Base-by-base conservation (phyloP, 2,113 vertebrate species). In the Perca fluviatilis region DNA sequence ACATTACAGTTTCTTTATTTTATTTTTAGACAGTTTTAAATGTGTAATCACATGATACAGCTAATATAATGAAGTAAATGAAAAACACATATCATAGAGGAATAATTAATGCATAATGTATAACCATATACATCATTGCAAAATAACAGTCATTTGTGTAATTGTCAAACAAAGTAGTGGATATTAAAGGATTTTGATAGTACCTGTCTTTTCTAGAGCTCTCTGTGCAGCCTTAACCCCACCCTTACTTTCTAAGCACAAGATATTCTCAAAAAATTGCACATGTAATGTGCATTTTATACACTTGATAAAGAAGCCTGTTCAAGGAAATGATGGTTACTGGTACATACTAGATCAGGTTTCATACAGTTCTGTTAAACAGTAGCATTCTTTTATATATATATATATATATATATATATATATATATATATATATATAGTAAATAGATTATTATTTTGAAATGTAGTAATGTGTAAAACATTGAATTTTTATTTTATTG, bases 91-190 rank as follows among this genome's bases (percentile, higher is more conserved):
- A 74, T 71, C 46, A 64, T 36, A 74, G 74, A 68, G 23, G 10
- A 56, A 47, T 61, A 40, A 56, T 76, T 75, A 64, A 56, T 58
- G 30, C 6, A 71, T 68, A 58, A 85, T 68, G 43, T 79, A 74
- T 27, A 47, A 61, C 36, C 61, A 1, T 77, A 51, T 2, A 54
- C 68, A 75, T 71, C 58, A 57, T 57, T 54, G 0, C 49, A 46
- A 78, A 70, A 66, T 83, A 61, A 70, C 30, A 65, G 30, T 67
- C 50, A 77, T 83, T 83, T 77, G 19, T 74, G 67, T 80, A 8
- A 83, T 76, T 64, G 73, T 43, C 2, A 67, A 57, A 63, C 8
- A 11, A 47, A 84, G 65, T 57, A 27, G 60, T 67, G 47, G 46
- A 53, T 71, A 25, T 71, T 53, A 27, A 25, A 51, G 25, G 15